phyloP scores from a whole-genome alignment of 2,888 invertebrate species.

The Trichogramma dendrolimi region DNA sequence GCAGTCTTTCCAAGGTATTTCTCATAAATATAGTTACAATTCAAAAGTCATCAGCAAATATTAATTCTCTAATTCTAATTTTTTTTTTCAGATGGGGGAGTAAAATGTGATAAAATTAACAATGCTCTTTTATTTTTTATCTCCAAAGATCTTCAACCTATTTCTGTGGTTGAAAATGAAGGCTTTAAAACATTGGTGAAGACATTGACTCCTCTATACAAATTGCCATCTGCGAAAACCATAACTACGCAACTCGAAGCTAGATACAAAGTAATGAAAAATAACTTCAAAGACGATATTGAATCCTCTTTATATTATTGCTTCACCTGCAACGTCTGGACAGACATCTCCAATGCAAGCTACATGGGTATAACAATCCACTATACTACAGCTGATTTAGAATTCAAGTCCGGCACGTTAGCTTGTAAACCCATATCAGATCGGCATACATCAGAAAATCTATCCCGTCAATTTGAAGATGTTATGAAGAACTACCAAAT shows the following conservation, averaged over 20 bases:
- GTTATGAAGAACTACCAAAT: too few species aligned
- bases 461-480: too few species aligned
- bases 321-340: constrained; percentile 37
- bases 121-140: constrained; percentile 31
- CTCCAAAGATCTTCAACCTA: constrained; percentile 26
- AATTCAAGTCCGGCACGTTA: constrained; percentile 13
- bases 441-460: constrained; percentile 27
- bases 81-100: constrained; percentile 25
- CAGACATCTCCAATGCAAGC: constrained; percentile 34
- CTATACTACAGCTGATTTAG: constrained; percentile 30
- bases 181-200: constrained; percentile 31
- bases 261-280: constrained; percentile 21
- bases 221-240: constrained; percentile 27
- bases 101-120: constrained; percentile 24
- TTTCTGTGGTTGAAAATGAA: constrained; percentile 29
- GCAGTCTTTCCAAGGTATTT: too few species aligned
- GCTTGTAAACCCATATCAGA: constrained; percentile 24
- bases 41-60: too few species aligned
- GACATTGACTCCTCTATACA: constrained; percentile 28
- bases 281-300: neutral
- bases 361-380: constrained; percentile 35
- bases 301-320: constrained; percentile 18
- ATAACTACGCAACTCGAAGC: constrained; percentile 24
- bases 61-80: too few species aligned
- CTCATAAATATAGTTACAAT: too few species aligned